Base-by-base conservation (phyloP, 2,888 invertebrate species). In the Dimorphilus gyrociliatus region DNA sequence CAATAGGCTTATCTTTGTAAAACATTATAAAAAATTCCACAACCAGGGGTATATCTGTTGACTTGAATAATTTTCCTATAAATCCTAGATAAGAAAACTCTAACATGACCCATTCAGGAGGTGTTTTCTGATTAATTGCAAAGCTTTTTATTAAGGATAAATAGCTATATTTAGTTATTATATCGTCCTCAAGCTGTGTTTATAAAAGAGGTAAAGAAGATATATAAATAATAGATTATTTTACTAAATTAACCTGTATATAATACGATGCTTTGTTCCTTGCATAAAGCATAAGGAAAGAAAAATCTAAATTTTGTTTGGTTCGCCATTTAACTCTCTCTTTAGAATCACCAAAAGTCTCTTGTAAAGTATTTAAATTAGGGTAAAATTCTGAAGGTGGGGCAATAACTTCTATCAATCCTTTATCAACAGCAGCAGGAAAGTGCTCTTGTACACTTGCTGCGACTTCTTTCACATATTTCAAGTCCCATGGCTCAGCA, bases 81-180 rank as follows among this genome's bases (percentile, higher is more conserved):
- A 90, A 92, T 19, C 92, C 92, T 3, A 88, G 70, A 38, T 78
- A 78, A 54, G 88, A 88, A 63, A 84, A 92, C 56, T 92, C 88
- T 31, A 92, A 67, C 32, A 85, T 75, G 47, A 90, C 75, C 90
- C 92, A 94, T 15, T 75, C 71, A 16, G 78, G 67, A 7, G 28
- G 33, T 14, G 73, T 71, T 29, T 76, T 76, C 56, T 78, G 78
- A 51, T 78, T 75, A 6, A 77, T 64, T 10, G 81, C 81, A 56
- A 77, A 81, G 35, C 74, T 74, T 57, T 80, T 78, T 77, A 84
- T 81, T 33, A 78, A 78, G 30, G 74, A 73, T 47, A 85, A 72
- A 52, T 79, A 90, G 36, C 78, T 62, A 19, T 62, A 60, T 53
- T 81, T 84, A 0, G 86, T 80, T 19, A 88, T 66, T 30, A 92